Evolutionary conservation across 2,888 invertebrate species (phyloP).

Genomic region (Neoascia interrupta): DNA sequence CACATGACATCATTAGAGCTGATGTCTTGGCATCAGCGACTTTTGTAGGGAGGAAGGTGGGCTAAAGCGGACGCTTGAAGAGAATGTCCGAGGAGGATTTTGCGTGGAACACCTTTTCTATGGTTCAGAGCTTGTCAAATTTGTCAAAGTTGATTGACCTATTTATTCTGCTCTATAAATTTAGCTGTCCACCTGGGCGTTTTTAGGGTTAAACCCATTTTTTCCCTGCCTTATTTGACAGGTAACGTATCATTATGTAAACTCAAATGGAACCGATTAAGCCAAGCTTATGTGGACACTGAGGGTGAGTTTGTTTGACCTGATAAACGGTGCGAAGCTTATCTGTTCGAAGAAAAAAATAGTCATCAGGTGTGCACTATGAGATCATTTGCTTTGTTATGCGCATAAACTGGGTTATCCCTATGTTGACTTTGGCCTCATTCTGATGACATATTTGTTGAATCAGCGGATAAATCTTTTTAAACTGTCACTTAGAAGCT

Average conservation of each 20-base stretch:
- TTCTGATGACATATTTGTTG: no score
- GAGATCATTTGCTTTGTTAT: conserved; percentile 17
- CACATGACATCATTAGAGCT: conserved; percentile 59
- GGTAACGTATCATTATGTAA: neutral
- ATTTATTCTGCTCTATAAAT: conserved; percentile 38
- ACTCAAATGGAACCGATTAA: neutral
- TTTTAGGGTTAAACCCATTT: conserved; percentile 20
- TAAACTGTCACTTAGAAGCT: no score
- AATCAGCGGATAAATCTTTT: no score
- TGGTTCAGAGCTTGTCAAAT: conserved; percentile 26
- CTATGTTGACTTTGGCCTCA: no score
- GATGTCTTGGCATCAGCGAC: conserved; percentile 4
- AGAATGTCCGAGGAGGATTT: conserved; percentile 24
- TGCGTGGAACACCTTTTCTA: conserved; percentile 29
- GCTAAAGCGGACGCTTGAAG: neutral
- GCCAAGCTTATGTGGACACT: conserved; percentile 7
- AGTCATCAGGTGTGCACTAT: conserved; percentile 8
- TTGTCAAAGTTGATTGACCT: conserved; percentile 57
- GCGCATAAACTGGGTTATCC: neutral
- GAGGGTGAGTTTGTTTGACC: conserved; percentile 49
- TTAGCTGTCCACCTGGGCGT: neutral
- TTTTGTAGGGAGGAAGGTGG: neutral
- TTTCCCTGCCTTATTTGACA: conserved; percentile 7
- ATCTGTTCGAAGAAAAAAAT: conserved; percentile 6
- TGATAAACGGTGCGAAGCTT: conserved; percentile 24